These are phyloP conservation scores for Drosophila carrolli DNA, from an alignment of 1,140 invertebrate species.

Conservation along the genomic window DNA sequence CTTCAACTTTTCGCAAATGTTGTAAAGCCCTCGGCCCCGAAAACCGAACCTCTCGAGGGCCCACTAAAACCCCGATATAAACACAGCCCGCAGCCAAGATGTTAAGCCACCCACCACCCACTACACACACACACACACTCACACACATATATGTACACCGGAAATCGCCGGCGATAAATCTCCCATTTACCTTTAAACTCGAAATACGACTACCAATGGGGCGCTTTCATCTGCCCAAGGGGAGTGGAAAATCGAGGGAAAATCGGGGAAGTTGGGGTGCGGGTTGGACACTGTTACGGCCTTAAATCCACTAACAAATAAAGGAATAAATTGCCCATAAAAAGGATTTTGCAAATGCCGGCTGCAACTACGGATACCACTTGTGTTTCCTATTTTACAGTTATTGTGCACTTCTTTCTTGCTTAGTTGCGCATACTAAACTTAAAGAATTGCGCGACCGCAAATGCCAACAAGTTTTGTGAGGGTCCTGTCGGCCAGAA, in stretches of 20 bases:
- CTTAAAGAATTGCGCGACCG: constrained; percentile 25
- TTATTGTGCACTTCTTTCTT: constrained; percentile 45
- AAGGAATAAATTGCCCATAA: constrained; percentile 81
- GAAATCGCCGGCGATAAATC: constrained; percentile 79
- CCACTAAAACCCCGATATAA: constrained; percentile 78
- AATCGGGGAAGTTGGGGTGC: constrained; percentile 5
- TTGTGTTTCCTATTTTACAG: constrained; percentile 74
- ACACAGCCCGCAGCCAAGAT: constrained; percentile 65
- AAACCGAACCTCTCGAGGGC: constrained; percentile 56
- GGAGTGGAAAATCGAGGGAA: constrained; percentile 8
- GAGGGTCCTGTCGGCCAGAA: neutral
- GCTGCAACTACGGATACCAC: constrained; percentile 65
- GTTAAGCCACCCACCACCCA: constrained; percentile 29
- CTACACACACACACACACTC: constrained; percentile 12
- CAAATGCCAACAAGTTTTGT: constrained; percentile 39
- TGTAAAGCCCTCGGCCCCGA: constrained; percentile 27
- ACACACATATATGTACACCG: constrained; percentile 20
- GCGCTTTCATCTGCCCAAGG: constrained; percentile 14
- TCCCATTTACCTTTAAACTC: constrained; percentile 81
- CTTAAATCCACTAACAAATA: constrained; percentile 82
- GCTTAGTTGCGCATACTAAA: constrained; percentile 37
- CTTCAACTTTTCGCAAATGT: constrained; percentile 53
- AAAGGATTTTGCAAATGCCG: constrained; percentile 81
- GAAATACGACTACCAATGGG: constrained; percentile 69
- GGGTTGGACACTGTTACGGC: constrained; percentile 59